Conservation (phyloP, 2,797 vertebrate genomes). For the Cheirogaleus major region DNA sequence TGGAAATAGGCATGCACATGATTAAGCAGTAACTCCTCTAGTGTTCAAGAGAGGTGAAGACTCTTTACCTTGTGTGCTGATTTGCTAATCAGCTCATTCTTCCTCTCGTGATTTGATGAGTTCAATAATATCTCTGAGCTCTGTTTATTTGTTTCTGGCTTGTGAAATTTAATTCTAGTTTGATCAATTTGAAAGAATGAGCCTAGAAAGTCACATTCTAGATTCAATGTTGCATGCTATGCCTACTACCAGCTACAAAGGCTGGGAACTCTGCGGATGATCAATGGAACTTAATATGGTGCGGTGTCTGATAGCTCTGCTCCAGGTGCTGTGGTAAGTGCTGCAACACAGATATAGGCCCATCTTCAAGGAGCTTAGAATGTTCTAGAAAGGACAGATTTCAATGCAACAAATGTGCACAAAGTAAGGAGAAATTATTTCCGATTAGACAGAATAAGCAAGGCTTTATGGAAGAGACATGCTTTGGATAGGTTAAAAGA, state of each 20-base stretch:
- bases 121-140: not conserved
- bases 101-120: not conserved
- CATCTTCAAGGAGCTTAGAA: not conserved
- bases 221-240: not conserved
- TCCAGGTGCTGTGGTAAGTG: not conserved
- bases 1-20: not conserved
- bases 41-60: not conserved
- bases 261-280: accelerated
- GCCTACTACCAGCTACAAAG: accelerated
- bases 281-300: accelerated
- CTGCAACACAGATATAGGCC: not conserved
- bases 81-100: not conserved
- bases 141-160: not conserved
- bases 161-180: not conserved
- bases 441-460: not conserved
- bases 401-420: not conserved
- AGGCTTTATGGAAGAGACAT: not conserved
- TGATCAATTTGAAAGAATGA: not conserved
- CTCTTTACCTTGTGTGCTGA: not conserved
- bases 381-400: not conserved
- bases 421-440: not conserved
- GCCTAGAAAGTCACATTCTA: not conserved
- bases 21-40: not conserved
- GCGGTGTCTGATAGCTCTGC: not conserved
- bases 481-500: not conserved